Conservation (phyloP, 2,888 invertebrate species). For the Oasisia sp. region DNA sequence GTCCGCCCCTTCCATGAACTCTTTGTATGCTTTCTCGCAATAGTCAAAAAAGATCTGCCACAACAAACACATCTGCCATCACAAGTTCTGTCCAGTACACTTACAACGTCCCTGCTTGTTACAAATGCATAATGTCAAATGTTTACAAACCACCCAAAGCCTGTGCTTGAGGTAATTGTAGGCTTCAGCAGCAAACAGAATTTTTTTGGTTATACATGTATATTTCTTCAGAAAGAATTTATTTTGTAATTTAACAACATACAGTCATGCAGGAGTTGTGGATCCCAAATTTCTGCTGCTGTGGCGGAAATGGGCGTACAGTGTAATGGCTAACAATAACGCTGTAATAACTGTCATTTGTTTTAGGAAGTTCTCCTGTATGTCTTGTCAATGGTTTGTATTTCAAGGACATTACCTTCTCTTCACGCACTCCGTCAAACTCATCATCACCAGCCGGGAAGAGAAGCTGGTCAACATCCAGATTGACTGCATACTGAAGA, state of each 20-base stretch:
- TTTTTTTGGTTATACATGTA: too few species aligned
- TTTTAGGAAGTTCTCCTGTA: too few species aligned
- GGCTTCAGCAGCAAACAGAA: background rate
- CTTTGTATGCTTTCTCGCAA: conserved; percentile 43
- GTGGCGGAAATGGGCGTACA: too few species aligned
- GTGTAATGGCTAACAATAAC: too few species aligned
- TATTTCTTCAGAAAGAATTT: too few species aligned
- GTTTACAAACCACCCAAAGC: background rate
- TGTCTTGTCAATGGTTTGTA: background rate
- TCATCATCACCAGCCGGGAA: conserved; percentile 43
- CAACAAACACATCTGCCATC: background rate
- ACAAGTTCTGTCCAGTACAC: background rate
- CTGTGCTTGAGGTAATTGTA: background rate
- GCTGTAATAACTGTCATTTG: too few species aligned
- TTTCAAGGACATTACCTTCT: conserved; percentile 40
- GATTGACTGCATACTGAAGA: background rate
- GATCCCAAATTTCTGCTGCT: too few species aligned
- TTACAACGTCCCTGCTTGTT: background rate
- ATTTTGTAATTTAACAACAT: too few species aligned
- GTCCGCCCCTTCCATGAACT: conserved; percentile 51
- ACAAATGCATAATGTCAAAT: background rate
- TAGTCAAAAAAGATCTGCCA: conserved; percentile 49
- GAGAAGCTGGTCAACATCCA: background rate
- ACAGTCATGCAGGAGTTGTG: too few species aligned
- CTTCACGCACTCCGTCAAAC: conserved; percentile 49